Evolutionary conservation across 2,113 vertebrate species (phyloP), one percentile per base, ranked within the genome.

Genomic region (Alectura lathami): DNA sequence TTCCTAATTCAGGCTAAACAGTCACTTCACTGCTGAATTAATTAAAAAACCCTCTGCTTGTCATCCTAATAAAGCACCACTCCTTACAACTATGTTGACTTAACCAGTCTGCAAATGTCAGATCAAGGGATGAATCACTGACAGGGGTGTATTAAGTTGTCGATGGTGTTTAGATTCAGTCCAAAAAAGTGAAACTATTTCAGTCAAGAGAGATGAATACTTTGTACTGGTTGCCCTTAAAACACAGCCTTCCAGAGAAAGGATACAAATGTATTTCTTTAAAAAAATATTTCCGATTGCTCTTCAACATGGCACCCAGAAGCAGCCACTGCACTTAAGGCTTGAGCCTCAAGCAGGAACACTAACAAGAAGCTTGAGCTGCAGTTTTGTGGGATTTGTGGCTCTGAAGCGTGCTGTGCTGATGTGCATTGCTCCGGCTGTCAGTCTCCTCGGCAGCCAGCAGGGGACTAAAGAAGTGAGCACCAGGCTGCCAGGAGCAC

Each of bases 81-180:
- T 96, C 80, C 34, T 57, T 94, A 85, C 60, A 88, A 83, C 70
- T 81, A 29, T 38, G 64, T 94, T 95, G 91, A 91, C 85, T 96
- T 89, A 93, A 96, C 88, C 85, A 96, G 88, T 67, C 93, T 96
- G 87, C 70, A 90, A 89, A 83, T 80, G 89, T 86, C 94, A 91
- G 82, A 85, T 86, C 56, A 60, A 96, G 91, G 68, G 90, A 93
- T 83, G 79, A 91, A 77, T 96, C 88, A 83, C 85, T 89, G 93
- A 85, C 93, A 93, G 51, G 84, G 68, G 30, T 53, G 30, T 67
- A 94, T 94, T 93, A 91, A 93, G 30, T 32, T 88, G 79, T 93
- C 62, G 7, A 94, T 83, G 81, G 88, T 78, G 59, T 88, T 96
- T 81, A 91, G 68, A 81, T 70, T 83, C 70, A 89, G 77, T 56